These are phyloP conservation scores for Drosophila leonis DNA, from an alignment of 2,888 invertebrate species.

Conservation along the genomic window DNA sequence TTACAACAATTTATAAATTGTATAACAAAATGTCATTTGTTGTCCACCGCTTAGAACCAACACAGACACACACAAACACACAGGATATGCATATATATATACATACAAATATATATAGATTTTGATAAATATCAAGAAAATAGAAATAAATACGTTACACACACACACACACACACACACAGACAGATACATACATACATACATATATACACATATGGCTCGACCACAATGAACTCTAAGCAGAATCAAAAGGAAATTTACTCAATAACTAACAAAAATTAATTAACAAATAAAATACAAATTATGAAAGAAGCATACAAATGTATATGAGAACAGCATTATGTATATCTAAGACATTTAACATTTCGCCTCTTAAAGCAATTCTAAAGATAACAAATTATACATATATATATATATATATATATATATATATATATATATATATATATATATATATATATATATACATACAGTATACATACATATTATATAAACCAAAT, in stretches of 20 bases:
- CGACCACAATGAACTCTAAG: conserved; percentile 31
- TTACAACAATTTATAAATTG: conserved; percentile 29
- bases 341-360: conserved; percentile 74
- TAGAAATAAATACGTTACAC: conserved; percentile 27
- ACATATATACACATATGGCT: neutral
- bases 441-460: conserved; percentile 31
- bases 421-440: conserved; percentile 41
- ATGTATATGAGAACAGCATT: conserved; percentile 55
- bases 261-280: conserved; percentile 23
- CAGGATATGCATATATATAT: conserved; percentile 5
- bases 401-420: conserved; percentile 41
- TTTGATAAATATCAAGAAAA: conserved; percentile 69
- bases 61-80: neutral
- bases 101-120: conserved; percentile 43
- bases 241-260: conserved; percentile 52
- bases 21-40: conserved; percentile 44
- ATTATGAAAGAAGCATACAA: conserved; percentile 43
- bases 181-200: neutral
- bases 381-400: conserved; percentile 81
- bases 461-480: conserved; percentile 50
- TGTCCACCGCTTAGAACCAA: conserved; percentile 51
- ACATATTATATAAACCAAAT: conserved; percentile 76
- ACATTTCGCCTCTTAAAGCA: conserved; percentile 83
- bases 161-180: neutral
- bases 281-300: conserved; percentile 12